Evolutionary conservation across 1,140 invertebrate species (phyloP), one percentile per base, ranked within the genome.

Genomic region (Halesus radiatus): DNA sequence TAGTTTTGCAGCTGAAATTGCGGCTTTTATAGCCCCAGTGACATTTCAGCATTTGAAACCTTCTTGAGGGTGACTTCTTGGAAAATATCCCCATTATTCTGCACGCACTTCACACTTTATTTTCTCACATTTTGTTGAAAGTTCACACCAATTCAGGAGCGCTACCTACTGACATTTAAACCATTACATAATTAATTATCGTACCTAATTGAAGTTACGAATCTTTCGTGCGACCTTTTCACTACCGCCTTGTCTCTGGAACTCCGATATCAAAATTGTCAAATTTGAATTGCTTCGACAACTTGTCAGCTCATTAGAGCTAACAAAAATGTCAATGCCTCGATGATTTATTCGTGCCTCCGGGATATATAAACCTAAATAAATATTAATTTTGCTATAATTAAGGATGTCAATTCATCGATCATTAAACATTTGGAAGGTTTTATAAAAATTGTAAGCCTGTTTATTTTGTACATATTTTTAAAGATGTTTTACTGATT

Each of bases 31-130:
- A 72, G 68, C 45, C 45, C 13, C 10, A 52, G 50, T 72, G 68
- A 72, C 68, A 72, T 72, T 72, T 72, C 50, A 23, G 68, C 50
- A 54, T 72, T 72, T 72, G 45, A 23, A 50, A 3, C 68, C 18
- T 72, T 72, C 68, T 72, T 53, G 45, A 52, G 68, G 68, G 68
- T 72, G 68, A 72, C 68, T 22, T 72, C 68, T 72, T 72, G 68
- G 45, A 72, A 45, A 72, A 23, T 72, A 72, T 54, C 54, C 26
- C 68, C 52, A 72, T 72, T 72, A 72, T 72, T 72, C 50, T 53
- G 45, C 23, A 53, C 68, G 68, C 68, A 72, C 15, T 72, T 72
- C 68, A 72, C 50, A 72, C 68, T 72, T 72, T 72, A 72, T 72
- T 72, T 72, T 72, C 68, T 72, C 68, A 72, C 68, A 72, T 72